phyloP scores from a whole-genome alignment of 1,140 invertebrate genomes.

The Drosophila obscura region DNA sequence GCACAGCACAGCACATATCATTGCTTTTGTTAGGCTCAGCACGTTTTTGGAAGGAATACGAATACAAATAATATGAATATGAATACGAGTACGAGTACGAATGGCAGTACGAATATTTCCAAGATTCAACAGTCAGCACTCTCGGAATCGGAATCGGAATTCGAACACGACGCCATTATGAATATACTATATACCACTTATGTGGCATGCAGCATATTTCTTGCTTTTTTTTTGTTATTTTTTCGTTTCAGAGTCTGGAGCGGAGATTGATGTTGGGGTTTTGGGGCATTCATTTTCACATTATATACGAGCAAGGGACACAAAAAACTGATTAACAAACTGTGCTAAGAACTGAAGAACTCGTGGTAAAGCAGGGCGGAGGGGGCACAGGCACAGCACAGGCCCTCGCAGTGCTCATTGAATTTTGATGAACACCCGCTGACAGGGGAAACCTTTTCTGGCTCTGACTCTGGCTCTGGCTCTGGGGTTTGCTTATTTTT shows the following conservation, averaged over 20 bases:
- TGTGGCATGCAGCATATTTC: slow-evolving; percentile 29
- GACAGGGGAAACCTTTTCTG: slow-evolving; percentile 49
- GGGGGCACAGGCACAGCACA: neutral
- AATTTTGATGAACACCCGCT: slow-evolving; percentile 80
- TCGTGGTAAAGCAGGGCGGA: slow-evolving; percentile 11
- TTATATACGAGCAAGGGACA: slow-evolving; percentile 37
- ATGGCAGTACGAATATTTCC: neutral
- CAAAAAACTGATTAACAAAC: slow-evolving; percentile 42
- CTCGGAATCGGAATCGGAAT: slow-evolving; percentile 3
- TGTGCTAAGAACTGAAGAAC: slow-evolving; percentile 55
- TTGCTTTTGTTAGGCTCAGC: slow-evolving; percentile 71
- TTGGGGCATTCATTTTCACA: slow-evolving; percentile 50
- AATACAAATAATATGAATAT: slow-evolving; percentile 1
- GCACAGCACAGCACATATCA: slow-evolving; percentile 9
- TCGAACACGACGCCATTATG: slow-evolving; percentile 36
- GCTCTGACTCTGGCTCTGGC: slow-evolving; percentile 8
- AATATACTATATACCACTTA: slow-evolving; percentile 16
- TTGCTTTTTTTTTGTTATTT: slow-evolving; percentile 8
- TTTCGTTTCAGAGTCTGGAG: slow-evolving; percentile 1
- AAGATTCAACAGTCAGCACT: slow-evolving; percentile 32
- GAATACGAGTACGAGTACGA: neutral
- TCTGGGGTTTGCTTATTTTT: neutral
- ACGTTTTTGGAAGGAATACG: slow-evolving; percentile 52
- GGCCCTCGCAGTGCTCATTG: slow-evolving; percentile 51
- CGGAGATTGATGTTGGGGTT: slow-evolving; percentile 13